These are phyloP conservation scores for Camptogramma bilineatum DNA, from an alignment of 2,888 invertebrate species.

Conservation along the genomic window DNA sequence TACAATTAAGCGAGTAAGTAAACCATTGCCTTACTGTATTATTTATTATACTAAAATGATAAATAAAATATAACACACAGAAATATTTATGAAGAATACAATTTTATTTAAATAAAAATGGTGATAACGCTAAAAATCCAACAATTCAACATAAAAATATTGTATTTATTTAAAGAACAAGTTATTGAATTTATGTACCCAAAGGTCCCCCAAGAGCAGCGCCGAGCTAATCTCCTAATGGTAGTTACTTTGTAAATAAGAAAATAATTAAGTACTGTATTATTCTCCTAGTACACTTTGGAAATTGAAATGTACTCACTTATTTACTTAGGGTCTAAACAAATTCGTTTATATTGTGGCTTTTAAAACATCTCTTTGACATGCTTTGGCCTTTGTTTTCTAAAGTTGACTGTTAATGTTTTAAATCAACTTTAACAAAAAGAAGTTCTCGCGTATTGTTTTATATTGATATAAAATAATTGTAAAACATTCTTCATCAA, in stretches of 20 bases:
- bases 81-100: too few relatives aligned
- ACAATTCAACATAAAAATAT: neutral
- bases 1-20: too few relatives aligned
- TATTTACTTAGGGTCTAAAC: neutral
- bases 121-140: too few relatives aligned
- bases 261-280: neutral
- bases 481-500: too few relatives aligned
- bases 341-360: neutral
- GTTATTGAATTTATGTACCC: neutral
- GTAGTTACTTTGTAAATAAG: neutral
- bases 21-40: too few relatives aligned
- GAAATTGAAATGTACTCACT: neutral
- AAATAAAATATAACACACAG: too few relatives aligned
- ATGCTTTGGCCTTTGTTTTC: neutral
- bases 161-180: neutral
- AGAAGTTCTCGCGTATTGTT: neutral
- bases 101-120: too few relatives aligned
- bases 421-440: neutral
- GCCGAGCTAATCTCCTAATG: conserved; percentile 12
- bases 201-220: neutral
- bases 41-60: too few relatives aligned
- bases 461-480: neutral
- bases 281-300: neutral
- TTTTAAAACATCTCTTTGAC: neutral
- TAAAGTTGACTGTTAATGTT: neutral